These are phyloP conservation scores for Sitophilus oryzae DNA, from an alignment of 1,140 invertebrate genomes.

Conservation along the genomic window DNA sequence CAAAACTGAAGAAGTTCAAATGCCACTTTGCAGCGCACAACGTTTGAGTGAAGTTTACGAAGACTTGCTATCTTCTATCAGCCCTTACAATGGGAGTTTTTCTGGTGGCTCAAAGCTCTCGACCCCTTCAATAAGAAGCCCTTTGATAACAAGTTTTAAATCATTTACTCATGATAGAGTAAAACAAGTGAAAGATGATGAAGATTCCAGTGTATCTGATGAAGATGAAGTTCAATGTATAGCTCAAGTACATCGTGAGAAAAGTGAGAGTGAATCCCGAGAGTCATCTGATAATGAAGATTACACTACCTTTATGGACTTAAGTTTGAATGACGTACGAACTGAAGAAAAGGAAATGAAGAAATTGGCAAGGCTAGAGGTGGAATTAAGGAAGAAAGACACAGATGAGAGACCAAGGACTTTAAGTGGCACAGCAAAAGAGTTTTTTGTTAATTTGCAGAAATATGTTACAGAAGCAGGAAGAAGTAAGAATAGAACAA, in stretches of 20 bases:
- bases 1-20: conserved; percentile 84
- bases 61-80: conserved; percentile 11
- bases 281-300: conserved; percentile 10
- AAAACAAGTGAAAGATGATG: too few species aligned
- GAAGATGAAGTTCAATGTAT: not conserved
- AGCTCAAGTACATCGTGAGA: not conserved
- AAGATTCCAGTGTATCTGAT: not conserved
- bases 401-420: not conserved
- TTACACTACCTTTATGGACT: conserved; percentile 14
- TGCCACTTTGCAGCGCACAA: conserved; percentile 83
- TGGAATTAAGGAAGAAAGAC: conserved; percentile 2
- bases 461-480: conserved; percentile 18
- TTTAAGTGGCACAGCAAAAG: conserved; percentile 16
- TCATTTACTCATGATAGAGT: not conserved
- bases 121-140: conserved; percentile 7
- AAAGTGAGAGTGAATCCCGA: conserved; percentile 3
- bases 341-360: conserved; percentile 2
- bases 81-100: not conserved
- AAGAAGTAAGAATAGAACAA: not conserved
- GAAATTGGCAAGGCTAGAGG: conserved; percentile 1
- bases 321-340: conserved; percentile 16
- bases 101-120: conserved; percentile 7
- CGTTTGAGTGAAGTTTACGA: conserved; percentile 50
- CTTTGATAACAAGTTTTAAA: not conserved
- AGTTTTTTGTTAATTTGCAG: conserved; percentile 20